A percentile compares a stretch with the other conserved stretches of the same genome.
Conservation (phyloP, 2,888 invertebrate genomes). For the Microctonus hyperodae region DNA sequence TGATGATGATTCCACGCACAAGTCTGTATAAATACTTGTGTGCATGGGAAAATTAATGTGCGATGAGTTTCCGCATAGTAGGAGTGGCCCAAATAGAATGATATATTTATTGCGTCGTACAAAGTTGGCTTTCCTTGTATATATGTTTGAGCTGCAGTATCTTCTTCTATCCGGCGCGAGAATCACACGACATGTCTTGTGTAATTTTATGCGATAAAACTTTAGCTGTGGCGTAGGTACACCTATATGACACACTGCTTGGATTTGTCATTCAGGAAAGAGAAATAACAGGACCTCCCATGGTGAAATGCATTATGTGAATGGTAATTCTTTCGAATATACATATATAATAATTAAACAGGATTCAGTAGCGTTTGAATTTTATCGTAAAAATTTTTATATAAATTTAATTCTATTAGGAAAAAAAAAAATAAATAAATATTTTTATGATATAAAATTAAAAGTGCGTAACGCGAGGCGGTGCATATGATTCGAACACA, state of each 20-base stretch:
- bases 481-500: conserved; percentile 3
- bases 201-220: conserved; percentile 26
- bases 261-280: conserved; percentile 35
- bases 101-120: conserved; percentile 49
- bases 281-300: conserved; percentile 23
- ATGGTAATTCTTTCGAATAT: no score
- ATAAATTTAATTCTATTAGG: no score
- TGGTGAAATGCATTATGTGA: no score
- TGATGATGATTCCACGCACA: conserved; percentile 5
- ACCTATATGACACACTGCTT: conserved; percentile 21
- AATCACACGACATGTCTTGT: conserved; percentile 24
- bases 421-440: background rate
- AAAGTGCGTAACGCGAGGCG: conserved; percentile 18
- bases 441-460: background rate
- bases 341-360: no score
- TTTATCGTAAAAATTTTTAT: background rate
- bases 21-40: conserved; percentile 13
- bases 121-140: conserved; percentile 19
- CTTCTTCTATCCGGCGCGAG: conserved; percentile 1
- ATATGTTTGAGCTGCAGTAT: conserved; percentile 3
- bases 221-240: conserved; percentile 31
- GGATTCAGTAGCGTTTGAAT: background rate
- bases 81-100: conserved; percentile 51
- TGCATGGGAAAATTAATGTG: conserved; percentile 36
- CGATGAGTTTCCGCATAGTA: conserved; percentile 46